Evolutionary conservation across 2,888 invertebrate species (phyloP).

Genomic region (Unio delphinus): DNA sequence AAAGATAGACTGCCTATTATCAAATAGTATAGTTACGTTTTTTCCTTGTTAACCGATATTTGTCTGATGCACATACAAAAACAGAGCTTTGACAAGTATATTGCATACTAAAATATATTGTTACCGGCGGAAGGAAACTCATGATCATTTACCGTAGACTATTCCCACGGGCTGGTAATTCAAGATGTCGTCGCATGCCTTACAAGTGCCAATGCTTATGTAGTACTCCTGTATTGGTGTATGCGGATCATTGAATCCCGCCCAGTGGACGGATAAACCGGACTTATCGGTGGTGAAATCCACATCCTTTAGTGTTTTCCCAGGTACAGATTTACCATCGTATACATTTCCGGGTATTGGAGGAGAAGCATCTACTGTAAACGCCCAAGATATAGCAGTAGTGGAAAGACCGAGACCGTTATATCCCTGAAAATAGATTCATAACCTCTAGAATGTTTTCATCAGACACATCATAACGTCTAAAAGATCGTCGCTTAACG

Average conservation of each 20-base stretch:
- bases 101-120: no score
- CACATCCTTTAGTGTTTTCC: constrained; percentile 11
- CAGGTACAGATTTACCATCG: constrained; percentile 21
- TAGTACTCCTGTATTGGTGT: constrained; percentile 33
- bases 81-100: no score
- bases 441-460: no score
- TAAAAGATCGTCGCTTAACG: no score
- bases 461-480: no score
- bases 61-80: no score
- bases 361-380: constrained; percentile 34
- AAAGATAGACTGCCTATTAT: no score
- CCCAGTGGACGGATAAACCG: constrained; percentile 32
- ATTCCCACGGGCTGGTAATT: constrained; percentile 30
- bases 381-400: constrained; percentile 37
- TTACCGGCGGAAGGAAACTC: no score
- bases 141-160: constrained; percentile 14
- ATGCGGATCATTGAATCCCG: constrained; percentile 42
- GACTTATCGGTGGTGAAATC: constrained; percentile 32
- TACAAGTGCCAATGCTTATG: constrained; percentile 3
- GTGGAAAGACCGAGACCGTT: constrained; percentile 38
- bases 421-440: constrained; percentile 17
- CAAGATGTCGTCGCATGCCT: constrained; percentile 32
- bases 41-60: no score
- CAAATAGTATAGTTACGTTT: no score
- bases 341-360: constrained; percentile 36